Evolutionary conservation across 2,888 invertebrate species (phyloP).

Genomic region (Esperia sulphurella): DNA sequence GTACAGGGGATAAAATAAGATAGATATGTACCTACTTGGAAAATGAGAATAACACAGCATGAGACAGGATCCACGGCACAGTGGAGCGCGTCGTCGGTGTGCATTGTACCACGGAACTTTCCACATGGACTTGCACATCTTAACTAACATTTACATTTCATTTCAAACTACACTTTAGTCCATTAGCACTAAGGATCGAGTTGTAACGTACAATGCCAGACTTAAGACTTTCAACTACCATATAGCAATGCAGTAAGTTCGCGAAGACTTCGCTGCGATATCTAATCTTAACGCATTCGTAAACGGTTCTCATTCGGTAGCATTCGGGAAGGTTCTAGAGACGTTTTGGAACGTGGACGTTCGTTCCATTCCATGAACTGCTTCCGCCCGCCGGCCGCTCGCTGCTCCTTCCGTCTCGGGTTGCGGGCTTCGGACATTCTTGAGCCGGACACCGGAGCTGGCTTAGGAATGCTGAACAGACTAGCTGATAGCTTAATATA

Average conservation of each 20-base stretch:
- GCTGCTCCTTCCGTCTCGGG: slow-evolving; percentile 76
- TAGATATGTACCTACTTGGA: slow-evolving; percentile 41
- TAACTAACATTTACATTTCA: not conserved
- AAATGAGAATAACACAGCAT: slow-evolving; percentile 48
- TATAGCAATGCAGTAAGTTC: slow-evolving; percentile 33
- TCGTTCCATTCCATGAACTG: slow-evolving; percentile 64
- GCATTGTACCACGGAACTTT: slow-evolving; percentile 59
- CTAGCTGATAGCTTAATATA: slow-evolving; percentile 68
- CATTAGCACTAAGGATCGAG: slow-evolving; percentile 10
- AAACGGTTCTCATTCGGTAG: slow-evolving; percentile 24
- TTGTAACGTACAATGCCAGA: slow-evolving; percentile 6
- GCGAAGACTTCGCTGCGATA: slow-evolving; percentile 12
- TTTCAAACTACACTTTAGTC: not conserved
- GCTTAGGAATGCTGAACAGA: slow-evolving; percentile 67
- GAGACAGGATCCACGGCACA: slow-evolving; percentile 73
- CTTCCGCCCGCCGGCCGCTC: slow-evolving; percentile 65
- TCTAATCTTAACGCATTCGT: slow-evolving; percentile 14
- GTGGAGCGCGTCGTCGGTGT: slow-evolving; percentile 68
- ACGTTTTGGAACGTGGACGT: slow-evolving; percentile 26
- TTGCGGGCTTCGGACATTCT: slow-evolving; percentile 71
- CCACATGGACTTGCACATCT: slow-evolving; percentile 17
- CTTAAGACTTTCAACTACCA: slow-evolving; percentile 19
- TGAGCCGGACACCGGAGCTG: slow-evolving; percentile 61
- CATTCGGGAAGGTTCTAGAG: slow-evolving; percentile 16
- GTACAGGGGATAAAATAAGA: slow-evolving; percentile 32